These are phyloP conservation scores for Parnassius apollo DNA, from an alignment of 2,888 invertebrate genomes.

Conservation along the genomic window DNA sequence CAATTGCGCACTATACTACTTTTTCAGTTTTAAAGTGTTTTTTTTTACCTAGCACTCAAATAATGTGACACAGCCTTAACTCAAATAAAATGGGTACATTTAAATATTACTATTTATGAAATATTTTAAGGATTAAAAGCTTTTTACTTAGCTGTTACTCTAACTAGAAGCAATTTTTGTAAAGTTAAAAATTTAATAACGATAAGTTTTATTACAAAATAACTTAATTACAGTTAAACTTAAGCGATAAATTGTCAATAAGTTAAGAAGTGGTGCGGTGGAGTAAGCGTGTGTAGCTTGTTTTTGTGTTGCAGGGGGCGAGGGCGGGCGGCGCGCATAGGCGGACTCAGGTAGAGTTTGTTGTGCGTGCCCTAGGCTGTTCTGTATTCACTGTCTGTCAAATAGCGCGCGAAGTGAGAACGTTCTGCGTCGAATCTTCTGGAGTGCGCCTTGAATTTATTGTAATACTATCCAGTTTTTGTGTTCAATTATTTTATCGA, in stretches of 20 bases:
- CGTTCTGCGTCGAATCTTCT: conserved; percentile 67
- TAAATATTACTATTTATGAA: no score
- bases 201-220: no score
- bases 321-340: conserved; percentile 72
- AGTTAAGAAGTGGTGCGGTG: conserved; percentile 46
- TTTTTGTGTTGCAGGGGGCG: conserved; percentile 81
- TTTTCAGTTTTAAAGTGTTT: no score
- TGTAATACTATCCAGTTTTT: not conserved
- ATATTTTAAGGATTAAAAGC: no score
- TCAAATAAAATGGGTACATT: no score
- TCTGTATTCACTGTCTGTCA: conserved; percentile 79
- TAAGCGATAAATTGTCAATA: conserved; percentile 22
- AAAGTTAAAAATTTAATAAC: no score
- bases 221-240: not conserved
- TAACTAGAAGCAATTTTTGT: no score
- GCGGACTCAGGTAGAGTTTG: conserved; percentile 78
- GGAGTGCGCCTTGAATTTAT: conserved; percentile 34
- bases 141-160: no score
- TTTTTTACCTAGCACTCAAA: no score
- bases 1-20: no score
- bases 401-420: conserved; percentile 75
- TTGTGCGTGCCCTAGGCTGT: conserved; percentile 81
- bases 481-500: no score
- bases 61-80: no score
- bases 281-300: conserved; percentile 73